Base-by-base conservation (phyloP, 92 coral and sea anemone genomes). In the Porites divaricata region DNA sequence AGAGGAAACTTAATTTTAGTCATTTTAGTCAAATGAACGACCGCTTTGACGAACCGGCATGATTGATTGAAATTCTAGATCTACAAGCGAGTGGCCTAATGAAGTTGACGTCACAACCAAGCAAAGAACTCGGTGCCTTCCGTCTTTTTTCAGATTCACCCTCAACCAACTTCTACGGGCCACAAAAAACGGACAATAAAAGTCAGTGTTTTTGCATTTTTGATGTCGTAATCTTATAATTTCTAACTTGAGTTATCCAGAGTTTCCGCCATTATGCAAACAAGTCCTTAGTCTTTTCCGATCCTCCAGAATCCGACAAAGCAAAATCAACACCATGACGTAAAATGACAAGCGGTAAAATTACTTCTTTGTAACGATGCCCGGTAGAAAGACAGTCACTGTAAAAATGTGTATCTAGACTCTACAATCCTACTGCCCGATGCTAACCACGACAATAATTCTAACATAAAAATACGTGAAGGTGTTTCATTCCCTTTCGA, bases 401-500 rank as follows among this genome's bases (percentile, higher is more conserved):
- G 8, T 28, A 20, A 73, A 10, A 73, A 16, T 50, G 15, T 61
- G 62, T 61, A 8, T 13, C 58, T 73, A 14, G 62, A 73, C 35
- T 7, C 19, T 14, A 52, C 41, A 73, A 73, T 19, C 77, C 63
- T 73, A 51, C 23, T 51, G 12, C 63, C 76, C 61, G 61, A 2
- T 52, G 35, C 15, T 52, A 48, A 65, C 78, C 58, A 72, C 68
- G 72, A 82, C 8, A 71, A 72, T 63, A 41, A 26, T 11, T 67
- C 61, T n/a, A 49, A 12, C 8, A 52, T n/a, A 54, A 5, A 9
- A 58, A 58, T 51, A 23, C 59, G 49, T 41, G 78, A 59, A 20
- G 75, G 78, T 23, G 75, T 59, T 82, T 62, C 86, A 82, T 79
- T 70, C 86, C 86, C 86, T 72, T 82, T 79, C 86, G 86, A 82